A percentile compares a stretch with the other conserved stretches of the same genome.
Evolutionary conservation across 1,140 invertebrate species (phyloP).

Genomic region (Tenebrio molitor): DNA sequence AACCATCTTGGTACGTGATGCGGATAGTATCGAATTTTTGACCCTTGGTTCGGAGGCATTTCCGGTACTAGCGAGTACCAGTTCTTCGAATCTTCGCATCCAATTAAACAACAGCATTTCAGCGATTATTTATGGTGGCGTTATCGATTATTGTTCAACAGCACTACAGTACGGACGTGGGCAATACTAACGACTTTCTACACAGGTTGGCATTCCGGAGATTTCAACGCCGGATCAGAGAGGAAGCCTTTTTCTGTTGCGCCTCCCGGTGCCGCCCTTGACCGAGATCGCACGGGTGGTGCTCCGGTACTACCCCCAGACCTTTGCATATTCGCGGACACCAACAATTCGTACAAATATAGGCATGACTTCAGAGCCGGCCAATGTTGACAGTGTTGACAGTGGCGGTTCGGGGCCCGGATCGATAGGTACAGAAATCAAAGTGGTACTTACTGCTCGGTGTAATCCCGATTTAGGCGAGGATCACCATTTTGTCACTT

Average conservation of each 20-base stretch:
- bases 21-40: background rate
- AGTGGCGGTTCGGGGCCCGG: background rate
- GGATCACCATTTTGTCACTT: slow-evolving; percentile 15
- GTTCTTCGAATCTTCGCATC: background rate
- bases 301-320: background rate
- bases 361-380: slow-evolving; percentile 3
- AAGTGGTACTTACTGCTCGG: background rate
- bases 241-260: slow-evolving; percentile 11
- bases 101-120: background rate
- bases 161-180: background rate
- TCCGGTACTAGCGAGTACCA: background rate
- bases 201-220: background rate
- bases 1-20: background rate
- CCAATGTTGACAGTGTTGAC: background rate
- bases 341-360: background rate
- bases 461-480: background rate
- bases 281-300: background rate
- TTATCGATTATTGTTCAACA: slow-evolving; percentile 10
- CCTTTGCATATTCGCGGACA: background rate
- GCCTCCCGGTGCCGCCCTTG: background rate
- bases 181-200: background rate
- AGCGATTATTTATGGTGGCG: slow-evolving; percentile 4
- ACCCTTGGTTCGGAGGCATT: background rate
- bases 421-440: background rate
- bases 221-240: slow-evolving; percentile 2